A percentile compares a stretch with the other conserved stretches of the same genome.
Evolutionary conservation across 2,888 invertebrate genomes (phyloP).

Genomic region (Sylvicola fuscatus): DNA sequence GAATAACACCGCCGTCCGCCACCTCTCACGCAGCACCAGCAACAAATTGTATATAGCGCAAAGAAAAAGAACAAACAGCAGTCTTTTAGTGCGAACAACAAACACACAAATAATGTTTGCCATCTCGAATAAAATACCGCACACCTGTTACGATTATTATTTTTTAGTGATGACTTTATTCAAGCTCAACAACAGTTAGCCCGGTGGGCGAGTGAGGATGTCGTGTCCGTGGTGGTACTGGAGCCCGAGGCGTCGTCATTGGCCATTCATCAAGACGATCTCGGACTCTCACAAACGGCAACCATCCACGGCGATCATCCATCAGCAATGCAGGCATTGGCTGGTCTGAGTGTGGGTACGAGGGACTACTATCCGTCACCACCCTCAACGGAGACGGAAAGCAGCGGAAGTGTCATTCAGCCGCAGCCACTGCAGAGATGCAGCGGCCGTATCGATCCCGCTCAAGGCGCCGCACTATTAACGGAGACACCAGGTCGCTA

Average conservation of each 20-base stretch:
- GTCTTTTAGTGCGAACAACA: not conserved
- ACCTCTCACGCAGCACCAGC: no score
- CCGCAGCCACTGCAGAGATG: constrained; percentile 18
- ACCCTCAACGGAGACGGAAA: constrained; percentile 31
- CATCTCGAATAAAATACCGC: constrained; percentile 25
- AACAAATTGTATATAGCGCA: no score
- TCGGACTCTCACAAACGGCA: constrained; percentile 33
- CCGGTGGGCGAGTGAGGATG: constrained; percentile 86
- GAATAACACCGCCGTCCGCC: no score
- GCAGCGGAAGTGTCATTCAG: constrained; percentile 30
- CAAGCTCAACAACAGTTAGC: constrained; percentile 92
- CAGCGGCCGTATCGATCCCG: constrained; percentile 18
- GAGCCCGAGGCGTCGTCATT: constrained; percentile 24
- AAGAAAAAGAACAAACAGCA: not conserved
- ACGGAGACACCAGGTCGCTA: constrained; percentile 38
- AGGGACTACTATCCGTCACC: constrained; percentile 28
- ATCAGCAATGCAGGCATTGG: constrained; percentile 12
- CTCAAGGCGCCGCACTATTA: constrained; percentile 29
- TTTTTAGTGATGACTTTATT: constrained; percentile 94
- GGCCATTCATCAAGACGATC: constrained; percentile 28
- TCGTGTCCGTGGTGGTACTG: constrained; percentile 36
- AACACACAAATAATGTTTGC: constrained; percentile 15
- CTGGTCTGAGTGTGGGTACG: constrained; percentile 10
- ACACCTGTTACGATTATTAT: constrained; percentile 61
- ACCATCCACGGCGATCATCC: constrained; percentile 24